phyloP scores from a whole-genome alignment of 2,888 invertebrate genomes.

The Adineta ricciae region DNA sequence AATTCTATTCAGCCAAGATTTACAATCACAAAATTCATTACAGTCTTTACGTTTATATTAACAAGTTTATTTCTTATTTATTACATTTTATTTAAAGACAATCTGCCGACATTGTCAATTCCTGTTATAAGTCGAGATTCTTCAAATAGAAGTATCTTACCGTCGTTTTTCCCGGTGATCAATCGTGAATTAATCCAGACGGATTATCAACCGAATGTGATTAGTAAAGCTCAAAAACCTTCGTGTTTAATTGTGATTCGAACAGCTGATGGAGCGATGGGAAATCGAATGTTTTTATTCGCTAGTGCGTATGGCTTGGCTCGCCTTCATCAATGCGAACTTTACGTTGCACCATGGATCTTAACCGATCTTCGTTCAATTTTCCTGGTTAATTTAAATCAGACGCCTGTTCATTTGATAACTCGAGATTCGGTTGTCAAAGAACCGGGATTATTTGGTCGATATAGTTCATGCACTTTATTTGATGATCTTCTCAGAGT shows the following conservation, averaged over 20 bases:
- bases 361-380: background rate
- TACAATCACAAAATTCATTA: background rate
- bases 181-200: background rate
- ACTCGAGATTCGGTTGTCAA: background rate
- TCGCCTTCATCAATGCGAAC: background rate
- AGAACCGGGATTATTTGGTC: background rate
- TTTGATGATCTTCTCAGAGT: background rate
- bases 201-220: background rate
- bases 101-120: background rate
- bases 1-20: background rate
- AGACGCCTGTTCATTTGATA: background rate
- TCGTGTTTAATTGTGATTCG: background rate
- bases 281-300: slow-evolving; percentile 14
- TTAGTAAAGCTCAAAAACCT: background rate
- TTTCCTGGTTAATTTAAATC: background rate
- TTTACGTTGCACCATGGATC: background rate
- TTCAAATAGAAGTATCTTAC: no score
- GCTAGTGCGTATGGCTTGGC: slow-evolving; percentile 9
- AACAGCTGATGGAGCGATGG: background rate
- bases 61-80: background rate
- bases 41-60: background rate
- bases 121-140: background rate
- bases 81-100: background rate
- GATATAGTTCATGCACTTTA: background rate
- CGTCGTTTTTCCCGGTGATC: no score